These are phyloP conservation scores for Potamarius usumacintae DNA, from an alignment of 2,113 vertebrate genomes.

Conservation along the genomic window DNA sequence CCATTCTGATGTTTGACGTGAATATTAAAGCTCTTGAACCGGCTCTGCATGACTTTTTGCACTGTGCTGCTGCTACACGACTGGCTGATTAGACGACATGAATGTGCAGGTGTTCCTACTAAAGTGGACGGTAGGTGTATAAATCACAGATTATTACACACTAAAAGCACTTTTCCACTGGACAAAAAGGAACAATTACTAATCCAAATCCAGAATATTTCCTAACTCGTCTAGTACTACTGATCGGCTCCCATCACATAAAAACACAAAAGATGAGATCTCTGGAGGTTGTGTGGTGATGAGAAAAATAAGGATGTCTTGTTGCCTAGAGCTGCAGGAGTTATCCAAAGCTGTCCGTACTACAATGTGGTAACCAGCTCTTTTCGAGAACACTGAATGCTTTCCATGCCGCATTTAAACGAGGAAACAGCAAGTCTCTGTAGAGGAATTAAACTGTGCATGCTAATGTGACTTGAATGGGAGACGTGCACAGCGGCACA, in stretches of 20 bases:
- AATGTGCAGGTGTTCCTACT: background rate
- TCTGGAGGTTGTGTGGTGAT: background rate
- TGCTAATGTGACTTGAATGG: background rate
- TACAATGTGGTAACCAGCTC: background rate
- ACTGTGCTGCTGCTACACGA: background rate
- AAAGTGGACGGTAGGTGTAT: background rate
- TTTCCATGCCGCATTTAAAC: background rate
- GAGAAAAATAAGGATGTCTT: background rate
- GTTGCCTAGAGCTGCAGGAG: background rate
- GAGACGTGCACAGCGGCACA: background rate
- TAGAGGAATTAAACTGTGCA: background rate
- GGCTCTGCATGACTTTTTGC: background rate
- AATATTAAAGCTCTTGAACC: background rate
- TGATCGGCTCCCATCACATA: background rate
- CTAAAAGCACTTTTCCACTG: background rate
- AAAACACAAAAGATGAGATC: background rate
- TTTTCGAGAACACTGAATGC: background rate
- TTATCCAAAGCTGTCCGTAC: background rate
- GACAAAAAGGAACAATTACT: background rate
- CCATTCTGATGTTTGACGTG: background rate
- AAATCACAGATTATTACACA: background rate
- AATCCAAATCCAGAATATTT: background rate
- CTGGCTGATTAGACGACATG: background rate
- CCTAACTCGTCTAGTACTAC: background rate
- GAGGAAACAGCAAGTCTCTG: background rate